Evolutionary conservation across 1,140 invertebrate genomes (phyloP).

Genomic region (Linepithema humile): DNA sequence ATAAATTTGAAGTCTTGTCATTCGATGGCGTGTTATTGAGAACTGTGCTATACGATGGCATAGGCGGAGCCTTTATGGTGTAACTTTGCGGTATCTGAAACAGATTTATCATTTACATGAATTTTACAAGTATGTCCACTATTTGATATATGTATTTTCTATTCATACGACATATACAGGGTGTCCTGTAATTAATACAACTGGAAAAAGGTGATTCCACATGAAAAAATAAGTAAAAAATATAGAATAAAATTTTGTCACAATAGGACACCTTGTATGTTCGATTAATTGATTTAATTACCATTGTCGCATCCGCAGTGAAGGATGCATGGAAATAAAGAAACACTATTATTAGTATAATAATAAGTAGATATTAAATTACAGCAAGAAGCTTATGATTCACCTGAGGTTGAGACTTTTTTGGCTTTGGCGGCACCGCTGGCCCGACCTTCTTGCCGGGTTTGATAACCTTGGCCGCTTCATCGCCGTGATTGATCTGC

Average conservation of each 20-base stretch:
- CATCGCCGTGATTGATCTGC: conserved; percentile 79
- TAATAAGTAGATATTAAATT: conserved; percentile 59
- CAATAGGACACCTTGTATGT: too few relatives aligned
- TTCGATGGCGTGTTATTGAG: conserved; percentile 80
- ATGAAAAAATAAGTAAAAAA: too few relatives aligned
- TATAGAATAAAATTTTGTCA: too few relatives aligned
- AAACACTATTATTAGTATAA: conserved; percentile 1
- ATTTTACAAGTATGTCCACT: not conserved
- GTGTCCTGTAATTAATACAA: too few relatives aligned
- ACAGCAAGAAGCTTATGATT: conserved; percentile 74
- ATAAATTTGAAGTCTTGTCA: conserved; percentile 80
- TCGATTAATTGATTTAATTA: too few relatives aligned
- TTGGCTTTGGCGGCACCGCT: conserved; percentile 92
- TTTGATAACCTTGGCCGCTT: conserved; percentile 67
- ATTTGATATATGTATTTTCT: conserved; percentile 1
- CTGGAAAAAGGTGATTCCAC: too few relatives aligned
- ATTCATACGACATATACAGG: too few relatives aligned
- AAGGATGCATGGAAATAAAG: not conserved
- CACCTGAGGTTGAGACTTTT: conserved; percentile 89
- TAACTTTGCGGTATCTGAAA: conserved; percentile 85
- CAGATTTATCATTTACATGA: not conserved
- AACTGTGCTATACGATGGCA: conserved; percentile 85
- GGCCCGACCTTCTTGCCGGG: conserved; percentile 89
- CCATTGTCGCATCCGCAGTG: conserved; percentile 48
- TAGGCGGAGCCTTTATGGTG: conserved; percentile 82